Base-by-base conservation (phyloP, 2,888 invertebrate species). In the Aproaerema taeniolella region DNA sequence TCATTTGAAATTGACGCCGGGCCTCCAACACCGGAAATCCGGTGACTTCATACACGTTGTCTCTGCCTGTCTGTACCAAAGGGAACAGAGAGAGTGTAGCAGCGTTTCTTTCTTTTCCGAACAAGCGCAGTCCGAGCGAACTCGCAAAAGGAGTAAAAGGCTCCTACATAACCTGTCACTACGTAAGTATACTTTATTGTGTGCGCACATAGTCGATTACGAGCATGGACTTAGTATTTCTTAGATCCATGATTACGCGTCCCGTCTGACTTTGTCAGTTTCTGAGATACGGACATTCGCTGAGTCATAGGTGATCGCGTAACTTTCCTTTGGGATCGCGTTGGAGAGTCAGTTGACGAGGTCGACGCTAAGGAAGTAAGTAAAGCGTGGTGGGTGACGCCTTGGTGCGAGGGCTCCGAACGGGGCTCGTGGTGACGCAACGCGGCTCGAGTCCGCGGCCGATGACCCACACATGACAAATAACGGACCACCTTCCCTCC, bases 111-210 rank as follows among this genome's bases (percentile, higher is more conserved):
- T 82, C 82, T 82, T 82, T 85, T 82, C 81, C 74, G 82, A 82
- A 83, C 83, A 85, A 80, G 83, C 85, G 86, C 85, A 85, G 86
- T 87, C 79, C 79, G 74, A 74, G 81, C 69, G 70, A 82, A 82
- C 79, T 71, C 80, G 85, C 80, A 80, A n/a, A 81, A 87, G 87
- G 87, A 87, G 86, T 87, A 81, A 82, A 85, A 83, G 83, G 85
- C 87, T 87, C 87, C 87, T 86, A 83, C 83, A 76, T 85, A 87
- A 87, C 87, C 86, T 86, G 87, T 87, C 72, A 83, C 72, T 82
- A 82, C 68, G 87, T 87, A 75, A 87, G 87, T 87, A 81, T 65
- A 38, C 53, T 78, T 67, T 62, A 55, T 65, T 17, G 26, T 33
- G 12, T 29, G 17, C 55, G 59, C 52, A 49, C 32, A 50, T 55